These are phyloP conservation scores for Anomalospiza imberbis DNA, from an alignment of 2,797 vertebrate species.

Conservation along the genomic window DNA sequence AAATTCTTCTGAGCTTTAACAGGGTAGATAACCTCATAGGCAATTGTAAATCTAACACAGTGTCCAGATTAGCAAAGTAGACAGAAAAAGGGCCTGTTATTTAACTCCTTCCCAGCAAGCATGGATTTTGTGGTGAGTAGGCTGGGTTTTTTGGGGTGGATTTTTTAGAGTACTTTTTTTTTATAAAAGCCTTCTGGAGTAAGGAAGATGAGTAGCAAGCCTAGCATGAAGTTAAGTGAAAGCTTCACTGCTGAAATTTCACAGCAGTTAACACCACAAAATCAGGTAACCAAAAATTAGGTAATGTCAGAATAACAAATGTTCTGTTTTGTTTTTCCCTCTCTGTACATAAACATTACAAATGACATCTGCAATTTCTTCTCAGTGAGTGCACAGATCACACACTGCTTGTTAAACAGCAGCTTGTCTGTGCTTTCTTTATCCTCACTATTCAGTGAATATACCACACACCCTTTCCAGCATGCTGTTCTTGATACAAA, in stretches of 20 bases:
- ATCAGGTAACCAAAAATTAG: not conserved
- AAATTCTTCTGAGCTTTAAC: conserved; percentile 55
- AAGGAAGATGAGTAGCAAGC: not conserved
- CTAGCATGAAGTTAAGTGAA: not conserved
- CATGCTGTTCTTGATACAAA: not conserved
- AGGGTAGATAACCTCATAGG: conserved; percentile 39
- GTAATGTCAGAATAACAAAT: not conserved
- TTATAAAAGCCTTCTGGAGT: not conserved
- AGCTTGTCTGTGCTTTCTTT: not conserved
- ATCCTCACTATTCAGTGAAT: not conserved
- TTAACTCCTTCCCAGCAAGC: conserved; percentile 21
- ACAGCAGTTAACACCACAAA: not conserved
- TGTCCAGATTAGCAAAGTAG: conserved; percentile 37
- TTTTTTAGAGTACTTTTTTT: not conserved
- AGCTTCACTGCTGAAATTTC: not conserved
- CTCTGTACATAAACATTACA: not conserved
- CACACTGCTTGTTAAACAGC: not conserved
- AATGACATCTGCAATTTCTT: not conserved
- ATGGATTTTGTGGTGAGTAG: not conserved
- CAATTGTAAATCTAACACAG: conserved; percentile 13
- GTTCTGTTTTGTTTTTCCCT: not conserved
- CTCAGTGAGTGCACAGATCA: not conserved
- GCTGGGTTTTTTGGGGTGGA: not conserved
- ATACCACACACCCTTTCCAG: not conserved
- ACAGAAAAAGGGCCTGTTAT: not conserved